These are phyloP conservation scores for Smittia sp. DNA, from an alignment of 2,888 invertebrate species.

Conservation along the genomic window DNA sequence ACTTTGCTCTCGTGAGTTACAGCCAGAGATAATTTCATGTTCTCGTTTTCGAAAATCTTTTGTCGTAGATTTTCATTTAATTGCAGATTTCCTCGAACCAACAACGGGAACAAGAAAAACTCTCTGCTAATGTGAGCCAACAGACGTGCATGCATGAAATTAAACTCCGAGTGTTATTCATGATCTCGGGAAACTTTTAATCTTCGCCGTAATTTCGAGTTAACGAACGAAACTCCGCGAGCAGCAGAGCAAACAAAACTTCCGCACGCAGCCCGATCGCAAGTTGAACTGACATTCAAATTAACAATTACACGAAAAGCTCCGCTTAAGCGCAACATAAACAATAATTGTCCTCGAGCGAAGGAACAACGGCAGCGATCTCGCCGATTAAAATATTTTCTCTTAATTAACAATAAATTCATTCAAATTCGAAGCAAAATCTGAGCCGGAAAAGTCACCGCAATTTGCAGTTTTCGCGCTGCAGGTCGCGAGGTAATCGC, in stretches of 20 bases:
- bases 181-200: background rate
- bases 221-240: background rate
- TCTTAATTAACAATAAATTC: conserved; percentile 32
- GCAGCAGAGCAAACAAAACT: too few relatives aligned
- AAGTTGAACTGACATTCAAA: conserved; percentile 2
- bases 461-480: too few relatives aligned
- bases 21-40: too few relatives aligned
- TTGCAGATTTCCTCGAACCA: too few relatives aligned
- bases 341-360: conserved; percentile 15
- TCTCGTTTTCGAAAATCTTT: too few relatives aligned
- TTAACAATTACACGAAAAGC: conserved; percentile 6
- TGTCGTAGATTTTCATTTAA: too few relatives aligned
- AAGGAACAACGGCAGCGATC: too few relatives aligned
- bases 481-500: too few relatives aligned
- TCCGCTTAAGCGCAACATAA: background rate
- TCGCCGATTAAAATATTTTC: background rate
- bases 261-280: background rate
- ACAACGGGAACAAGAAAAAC: background rate
- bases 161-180: background rate
- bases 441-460: too few relatives aligned
- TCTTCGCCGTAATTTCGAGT: background rate
- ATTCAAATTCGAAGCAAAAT: background rate
- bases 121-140: background rate
- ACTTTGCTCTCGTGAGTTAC: too few relatives aligned
- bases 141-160: background rate